Base-by-base conservation (phyloP, 2,113 vertebrate genomes). In the Sander lucioperca region DNA sequence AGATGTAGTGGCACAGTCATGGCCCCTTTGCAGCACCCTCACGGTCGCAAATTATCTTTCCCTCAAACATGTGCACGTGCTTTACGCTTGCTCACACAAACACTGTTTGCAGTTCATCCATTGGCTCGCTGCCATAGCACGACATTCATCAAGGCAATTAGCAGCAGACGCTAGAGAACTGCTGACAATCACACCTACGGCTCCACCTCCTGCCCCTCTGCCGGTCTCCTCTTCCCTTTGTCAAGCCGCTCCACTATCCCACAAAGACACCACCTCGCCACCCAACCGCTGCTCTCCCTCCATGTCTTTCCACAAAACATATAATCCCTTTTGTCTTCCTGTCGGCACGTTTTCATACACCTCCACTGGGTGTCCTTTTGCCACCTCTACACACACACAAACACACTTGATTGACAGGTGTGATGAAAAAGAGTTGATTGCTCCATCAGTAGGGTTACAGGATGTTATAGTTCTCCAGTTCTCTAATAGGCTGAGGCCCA, bases 121-220 rank as follows among this genome's bases (percentile, higher is more conserved):
- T 66, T 94, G 94, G 92, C 91, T 63, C 23, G 45, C 72, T 74
- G 91, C 93, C 93, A 95, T 71, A n/a, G 66, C 91, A 93, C 87
- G 76, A 79, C 90, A 87, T 90, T 91, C 77, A 73, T 94, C 93
- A 89, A 91, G 78, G 89, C 93, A 94, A 94, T 95, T 94, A 95
- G 89, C 89, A 85, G 78, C 86, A 88, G 87, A 80, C 83, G 50
- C 74, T 33, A 10, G 80, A 83, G 88, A 85, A 82, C 80, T 70
- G 86, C 74, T 70, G 76, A 90, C 77, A 79, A 58, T 85, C 90
- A 86, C 83, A 83, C 86, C 75, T 82, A 78, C 43, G 25, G 58
- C 74, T 74, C 81, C 79, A 70, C 72, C 86, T 57, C 68, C 74
- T 74, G 64, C 39, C 25, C 65, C 76, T 53, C 64, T 12, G 53